Base-by-base conservation (phyloP, 2,888 invertebrate species). In the Gymnocheta viridis region DNA sequence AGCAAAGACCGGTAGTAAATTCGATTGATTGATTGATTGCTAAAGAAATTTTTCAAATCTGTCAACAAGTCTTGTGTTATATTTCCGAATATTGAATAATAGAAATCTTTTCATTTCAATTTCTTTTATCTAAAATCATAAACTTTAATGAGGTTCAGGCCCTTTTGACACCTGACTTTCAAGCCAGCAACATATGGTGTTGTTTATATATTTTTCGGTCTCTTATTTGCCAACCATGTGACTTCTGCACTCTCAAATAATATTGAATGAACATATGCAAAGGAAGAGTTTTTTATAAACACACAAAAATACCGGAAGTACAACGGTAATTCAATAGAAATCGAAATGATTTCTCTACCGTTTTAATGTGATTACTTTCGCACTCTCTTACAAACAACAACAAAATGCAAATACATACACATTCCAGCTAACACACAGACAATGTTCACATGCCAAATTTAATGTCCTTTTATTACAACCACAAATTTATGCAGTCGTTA, bases 281-380 rank as follows among this genome's bases (percentile, higher is more conserved):
- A 47, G 9, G 54, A 74, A 76, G 2, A 64, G 10, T 66, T n/a
- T n/a, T n/a, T 69, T 56, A 22, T 38, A 77, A 56, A 47, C 80
- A 77, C 67, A 77, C 51, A 76, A 72, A n/a, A 72, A 77, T 81
- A 67, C 72, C 72, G 80, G 83, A 80, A 77, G 67, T 76, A 54
- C 44, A 22, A 47, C 56, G 66, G 80, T 80, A 66, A 83, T 80
- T 72, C 54, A 84, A 84, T 84, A 72, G 77, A 77, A 72, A 67
- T 67, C 72, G 80, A 77, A 80, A 77, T 72, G 77, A 80, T 67
- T 80, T 67, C 72, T 80, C 41, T 73, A n/a, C 35, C 56, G 24
- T 44, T 58, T 76, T 67, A 67, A 76, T 76, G 35, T 56, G 56
- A 54, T 76, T 56, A 67, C 24, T 44, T 76, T 76, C 54, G 17